Percentiles rank a stretch among this genome's conserved stretches.
Evolutionary conservation across 1,140 invertebrate species (phyloP).

Genomic region (Lethrus apterus): DNA sequence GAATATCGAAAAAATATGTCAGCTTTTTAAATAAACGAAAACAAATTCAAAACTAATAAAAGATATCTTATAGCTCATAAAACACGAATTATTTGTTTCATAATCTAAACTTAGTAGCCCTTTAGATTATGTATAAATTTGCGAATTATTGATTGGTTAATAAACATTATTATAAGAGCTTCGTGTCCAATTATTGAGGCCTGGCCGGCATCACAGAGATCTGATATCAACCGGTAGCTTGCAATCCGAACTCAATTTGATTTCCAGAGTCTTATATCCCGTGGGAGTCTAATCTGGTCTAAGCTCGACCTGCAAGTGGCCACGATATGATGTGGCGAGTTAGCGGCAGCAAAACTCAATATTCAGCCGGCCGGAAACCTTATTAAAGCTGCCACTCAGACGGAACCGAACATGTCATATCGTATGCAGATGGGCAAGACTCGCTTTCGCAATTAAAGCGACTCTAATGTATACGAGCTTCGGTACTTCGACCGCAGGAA

Average conservation of each 20-base stretch:
- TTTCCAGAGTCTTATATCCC: slow-evolving; percentile 34
- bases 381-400: slow-evolving; percentile 38
- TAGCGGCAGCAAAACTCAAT: slow-evolving; percentile 38
- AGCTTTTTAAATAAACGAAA: too few relatives aligned
- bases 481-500: too few relatives aligned
- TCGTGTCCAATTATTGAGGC: slow-evolving; percentile 25
- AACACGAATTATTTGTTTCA: too few relatives aligned
- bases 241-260: slow-evolving; percentile 41
- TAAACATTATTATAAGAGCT: too few relatives aligned
- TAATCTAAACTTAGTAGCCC: too few relatives aligned
- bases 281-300: slow-evolving; percentile 37
- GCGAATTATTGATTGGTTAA: too few relatives aligned
- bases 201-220: slow-evolving; percentile 20
- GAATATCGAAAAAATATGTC: too few relatives aligned
- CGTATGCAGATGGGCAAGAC: slow-evolving; percentile 30
- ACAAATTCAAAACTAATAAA: too few relatives aligned
- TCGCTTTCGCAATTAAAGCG: slow-evolving; percentile 25
- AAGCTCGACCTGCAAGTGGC: slow-evolving; percentile 38
- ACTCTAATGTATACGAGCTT: slow-evolving; percentile 18
- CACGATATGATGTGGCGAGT: slow-evolving; percentile 31
- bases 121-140: too few relatives aligned
- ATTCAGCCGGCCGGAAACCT: slow-evolving; percentile 41
- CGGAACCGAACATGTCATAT: slow-evolving; percentile 32
- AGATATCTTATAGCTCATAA: too few relatives aligned
- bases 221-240: slow-evolving; percentile 20